Conservation (phyloP, 2,113 vertebrate species). For the Petrocephalus microphthalmus region DNA sequence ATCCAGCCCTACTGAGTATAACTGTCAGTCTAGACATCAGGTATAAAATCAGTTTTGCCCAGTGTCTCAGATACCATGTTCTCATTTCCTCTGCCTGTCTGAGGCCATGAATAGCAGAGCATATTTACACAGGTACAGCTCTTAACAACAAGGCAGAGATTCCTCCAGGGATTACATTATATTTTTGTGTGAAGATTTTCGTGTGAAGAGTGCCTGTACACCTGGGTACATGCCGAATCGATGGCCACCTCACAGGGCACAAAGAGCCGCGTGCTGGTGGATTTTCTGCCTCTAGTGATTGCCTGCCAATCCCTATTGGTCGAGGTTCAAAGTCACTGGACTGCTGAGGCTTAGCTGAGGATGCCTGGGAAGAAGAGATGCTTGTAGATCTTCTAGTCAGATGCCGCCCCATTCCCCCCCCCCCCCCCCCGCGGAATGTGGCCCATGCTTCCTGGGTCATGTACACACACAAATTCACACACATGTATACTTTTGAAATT, state of each 20-base stretch:
- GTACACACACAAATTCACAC: not conserved
- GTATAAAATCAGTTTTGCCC: not conserved
- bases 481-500: not conserved
- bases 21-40: not conserved
- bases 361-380: not conserved
- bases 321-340: not conserved
- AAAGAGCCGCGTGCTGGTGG: not conserved
- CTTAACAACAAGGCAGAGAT: not conserved
- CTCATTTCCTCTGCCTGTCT: not conserved
- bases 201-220: not conserved
- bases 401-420: not conserved
- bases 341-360: not conserved
- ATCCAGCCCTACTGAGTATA: not conserved
- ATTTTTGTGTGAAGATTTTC: not conserved
- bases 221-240: not conserved
- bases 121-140: not conserved
- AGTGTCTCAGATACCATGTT: not conserved
- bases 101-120: not conserved
- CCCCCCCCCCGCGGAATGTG: not conserved
- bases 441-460: not conserved
- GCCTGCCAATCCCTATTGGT: not conserved
- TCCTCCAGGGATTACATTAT: constrained; percentile 2
- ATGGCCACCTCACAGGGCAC: not conserved
- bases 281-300: not conserved
- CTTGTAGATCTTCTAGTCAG: not conserved